Conservation (phyloP, 1,140 invertebrate genomes). For the Drosophila persimilis region DNA sequence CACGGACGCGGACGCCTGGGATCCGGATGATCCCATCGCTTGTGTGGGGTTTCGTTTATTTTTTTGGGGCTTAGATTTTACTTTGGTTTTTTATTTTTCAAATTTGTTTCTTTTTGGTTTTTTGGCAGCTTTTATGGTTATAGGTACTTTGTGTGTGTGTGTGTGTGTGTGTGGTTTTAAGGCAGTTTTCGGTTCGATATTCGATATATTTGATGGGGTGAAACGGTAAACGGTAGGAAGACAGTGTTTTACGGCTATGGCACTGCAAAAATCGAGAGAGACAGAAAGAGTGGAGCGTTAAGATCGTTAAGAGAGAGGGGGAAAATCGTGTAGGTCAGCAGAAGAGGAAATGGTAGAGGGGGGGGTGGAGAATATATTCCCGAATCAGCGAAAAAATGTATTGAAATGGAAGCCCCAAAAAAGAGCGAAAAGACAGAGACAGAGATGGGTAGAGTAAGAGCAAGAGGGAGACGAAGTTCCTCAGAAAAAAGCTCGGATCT, state of each 20-base stretch:
- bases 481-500: slow-evolving; percentile 13
- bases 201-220: slow-evolving; percentile 56
- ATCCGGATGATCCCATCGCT: slow-evolving; percentile 69
- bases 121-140: slow-evolving; percentile 61
- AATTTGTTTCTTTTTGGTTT: slow-evolving; percentile 19
- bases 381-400: slow-evolving; percentile 38
- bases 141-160: slow-evolving; percentile 44
- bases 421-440: background rate
- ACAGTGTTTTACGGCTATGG: slow-evolving; percentile 65
- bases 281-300: background rate
- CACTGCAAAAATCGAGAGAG: slow-evolving; percentile 55
- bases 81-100: slow-evolving; percentile 11
- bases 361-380: too few species aligned
- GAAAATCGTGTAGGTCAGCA: slow-evolving; percentile 17
- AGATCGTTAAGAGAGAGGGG: background rate
- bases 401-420: too few species aligned
- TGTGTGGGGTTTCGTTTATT: slow-evolving; percentile 1
- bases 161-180: slow-evolving; percentile 11
- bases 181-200: slow-evolving; percentile 68
- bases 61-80: slow-evolving; percentile 6
- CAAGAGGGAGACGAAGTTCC: slow-evolving; percentile 10
- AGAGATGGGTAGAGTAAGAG: too few species aligned
- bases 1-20: slow-evolving; percentile 35
- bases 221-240: slow-evolving; percentile 36
- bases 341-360: slow-evolving; percentile 29